Conservation (phyloP, 2,888 invertebrate species). For the Drosophila kanekoi region DNA sequence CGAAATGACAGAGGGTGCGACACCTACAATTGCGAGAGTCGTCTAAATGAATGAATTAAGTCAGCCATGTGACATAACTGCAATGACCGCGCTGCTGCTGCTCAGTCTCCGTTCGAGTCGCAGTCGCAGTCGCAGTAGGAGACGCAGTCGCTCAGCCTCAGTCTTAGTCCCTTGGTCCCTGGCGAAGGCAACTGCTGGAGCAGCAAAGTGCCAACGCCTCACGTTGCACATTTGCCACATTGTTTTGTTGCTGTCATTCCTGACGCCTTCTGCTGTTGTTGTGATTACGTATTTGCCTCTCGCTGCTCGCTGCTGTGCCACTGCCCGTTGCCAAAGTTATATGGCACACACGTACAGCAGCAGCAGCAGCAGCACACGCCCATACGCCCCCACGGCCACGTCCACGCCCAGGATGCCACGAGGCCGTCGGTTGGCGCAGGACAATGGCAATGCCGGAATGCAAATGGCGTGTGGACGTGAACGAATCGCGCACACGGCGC, state of each 20-base stretch:
- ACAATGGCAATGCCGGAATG: constrained; percentile 70
- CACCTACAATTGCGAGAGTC: constrained; percentile 75
- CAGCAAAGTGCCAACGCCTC: constrained; percentile 46
- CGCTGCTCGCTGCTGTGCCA: too few relatives aligned
- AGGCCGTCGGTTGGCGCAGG: constrained; percentile 37
- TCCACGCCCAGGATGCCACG: neutral
- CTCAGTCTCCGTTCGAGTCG: neutral
- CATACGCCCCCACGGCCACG: neutral
- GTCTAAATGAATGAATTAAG: constrained; percentile 78
- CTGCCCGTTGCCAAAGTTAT: constrained; percentile 53
- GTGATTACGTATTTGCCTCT: constrained; percentile 60
- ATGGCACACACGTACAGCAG: constrained; percentile 63
- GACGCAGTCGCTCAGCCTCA: neutral
- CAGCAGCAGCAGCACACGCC: neutral
- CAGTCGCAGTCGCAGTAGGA: neutral
- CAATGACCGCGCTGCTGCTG: constrained; percentile 55
- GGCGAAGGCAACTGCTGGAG: constrained; percentile 9
- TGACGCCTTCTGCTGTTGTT: constrained; percentile 45
- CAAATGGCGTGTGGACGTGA: constrained; percentile 72
- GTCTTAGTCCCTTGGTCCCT: constrained; percentile 11
- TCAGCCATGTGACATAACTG: constrained; percentile 79
- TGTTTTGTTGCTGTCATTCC: constrained; percentile 67
- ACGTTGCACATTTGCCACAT: constrained; percentile 73
- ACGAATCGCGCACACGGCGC: constrained; percentile 53
- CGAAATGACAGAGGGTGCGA: constrained; percentile 65